phyloP scores from a whole-genome alignment of 2,888 invertebrate genomes.

The Alcis repandata region DNA sequence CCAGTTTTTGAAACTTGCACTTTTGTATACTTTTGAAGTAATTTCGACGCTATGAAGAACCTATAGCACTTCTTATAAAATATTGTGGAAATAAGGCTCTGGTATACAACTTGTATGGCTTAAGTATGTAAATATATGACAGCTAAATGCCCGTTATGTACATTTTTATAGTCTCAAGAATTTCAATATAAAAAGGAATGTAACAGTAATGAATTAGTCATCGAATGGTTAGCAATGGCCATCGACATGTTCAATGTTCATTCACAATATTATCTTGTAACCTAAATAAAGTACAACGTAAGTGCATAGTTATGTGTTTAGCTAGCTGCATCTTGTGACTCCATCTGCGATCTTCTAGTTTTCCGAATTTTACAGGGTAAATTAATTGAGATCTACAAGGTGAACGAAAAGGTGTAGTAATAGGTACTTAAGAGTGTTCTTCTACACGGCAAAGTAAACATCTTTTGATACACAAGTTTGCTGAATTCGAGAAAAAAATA shows the following conservation, averaged over 20 bases:
- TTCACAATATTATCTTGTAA: constrained; percentile 1
- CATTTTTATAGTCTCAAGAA: constrained; percentile 4
- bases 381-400: no score
- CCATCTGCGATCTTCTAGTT: no score
- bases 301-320: not conserved
- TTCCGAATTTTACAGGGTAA: no score
- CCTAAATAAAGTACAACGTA: not conserved
- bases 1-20: no score
- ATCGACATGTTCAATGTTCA: constrained; percentile 8
- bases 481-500: no score
- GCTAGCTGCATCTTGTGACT: not conserved
- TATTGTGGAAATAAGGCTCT: not conserved
- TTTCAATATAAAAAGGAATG: not conserved
- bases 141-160: constrained; percentile 4
- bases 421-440: no score
- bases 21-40: no score
- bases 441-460: no score
- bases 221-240: constrained; percentile 11
- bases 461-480: no score
- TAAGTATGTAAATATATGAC: not conserved
- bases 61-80: no score
- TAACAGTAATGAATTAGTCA: constrained; percentile 2
- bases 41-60: no score
- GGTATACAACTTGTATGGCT: not conserved
- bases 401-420: no score